A percentile compares a stretch with the other conserved stretches of the same genome.
These are phyloP conservation scores for Colossoma macropomum DNA, from an alignment of 2,113 vertebrate genomes.

Conservation along the genomic window DNA sequence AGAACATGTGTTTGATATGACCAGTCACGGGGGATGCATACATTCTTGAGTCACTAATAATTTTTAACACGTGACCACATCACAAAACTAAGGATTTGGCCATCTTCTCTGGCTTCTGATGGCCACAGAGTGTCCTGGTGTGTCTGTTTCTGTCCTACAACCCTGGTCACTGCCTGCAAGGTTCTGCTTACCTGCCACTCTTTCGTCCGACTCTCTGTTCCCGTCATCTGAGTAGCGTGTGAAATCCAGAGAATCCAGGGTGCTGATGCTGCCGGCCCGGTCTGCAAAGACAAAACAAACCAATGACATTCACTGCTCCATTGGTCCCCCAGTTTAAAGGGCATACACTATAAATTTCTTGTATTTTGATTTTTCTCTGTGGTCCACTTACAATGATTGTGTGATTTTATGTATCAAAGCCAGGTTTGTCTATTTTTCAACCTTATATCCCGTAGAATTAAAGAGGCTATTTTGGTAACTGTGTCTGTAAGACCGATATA, in stretches of 20 bases:
- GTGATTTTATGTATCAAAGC: too few species aligned
- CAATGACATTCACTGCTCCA: neutral
- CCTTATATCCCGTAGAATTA: too few species aligned
- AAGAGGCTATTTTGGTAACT: too few species aligned
- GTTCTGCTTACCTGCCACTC: constrained; percentile 88
- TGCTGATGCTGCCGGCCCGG: constrained; percentile 97
- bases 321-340: too few species aligned
- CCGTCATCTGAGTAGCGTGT: constrained; percentile 98
- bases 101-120: neutral
- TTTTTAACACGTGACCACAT: neutral
- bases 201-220: constrained; percentile 94
- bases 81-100: neutral
- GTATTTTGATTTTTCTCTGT: too few species aligned
- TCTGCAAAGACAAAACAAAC: constrained; percentile 75
- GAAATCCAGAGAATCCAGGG: constrained; percentile 98
- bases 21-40: neutral
- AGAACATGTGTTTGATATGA: neutral
- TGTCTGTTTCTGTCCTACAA: neutral
- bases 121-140: neutral
- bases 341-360: too few species aligned
- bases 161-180: too few species aligned
- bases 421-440: too few species aligned
- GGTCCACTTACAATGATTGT: too few species aligned
- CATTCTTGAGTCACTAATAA: neutral
- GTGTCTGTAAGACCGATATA: too few species aligned